A percentile compares a stretch with the other conserved stretches of the same genome.
Conservation (phyloP, 2,113 vertebrate species). For the Emydura subglobosa region DNA sequence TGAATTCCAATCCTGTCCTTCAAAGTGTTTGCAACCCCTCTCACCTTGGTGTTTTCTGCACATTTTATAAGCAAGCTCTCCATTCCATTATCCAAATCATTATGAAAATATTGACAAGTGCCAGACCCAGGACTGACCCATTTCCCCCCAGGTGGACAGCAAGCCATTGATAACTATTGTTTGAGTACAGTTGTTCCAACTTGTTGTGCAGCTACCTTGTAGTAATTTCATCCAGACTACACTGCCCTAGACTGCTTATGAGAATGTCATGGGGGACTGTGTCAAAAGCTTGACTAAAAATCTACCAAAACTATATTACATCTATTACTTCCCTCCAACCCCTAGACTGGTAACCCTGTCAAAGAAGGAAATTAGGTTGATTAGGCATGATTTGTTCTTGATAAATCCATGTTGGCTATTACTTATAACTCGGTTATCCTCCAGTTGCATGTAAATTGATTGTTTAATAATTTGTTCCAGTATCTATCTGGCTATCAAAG, state of each 20-base stretch:
- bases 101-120: background rate
- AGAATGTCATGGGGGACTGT: background rate
- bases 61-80: background rate
- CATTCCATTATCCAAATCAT: background rate
- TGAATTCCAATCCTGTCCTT: background rate
- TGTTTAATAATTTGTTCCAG: background rate
- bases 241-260: background rate
- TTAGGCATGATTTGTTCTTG: background rate
- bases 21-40: background rate
- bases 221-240: too few species aligned
- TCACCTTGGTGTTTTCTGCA: background rate
- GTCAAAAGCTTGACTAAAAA: background rate
- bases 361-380: background rate
- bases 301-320: background rate
- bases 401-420: background rate
- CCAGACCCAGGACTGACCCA: too few species aligned
- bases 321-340: too few species aligned
- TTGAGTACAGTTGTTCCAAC: too few species aligned
- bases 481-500: background rate
- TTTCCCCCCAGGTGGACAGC: too few species aligned
- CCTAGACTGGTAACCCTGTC: background rate
- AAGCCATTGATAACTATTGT: too few species aligned
- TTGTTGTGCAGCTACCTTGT: too few species aligned
- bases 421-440: background rate
- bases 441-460: background rate